Conservation (phyloP, 2,888 invertebrate genomes). For the Mythimna pallens region DNA sequence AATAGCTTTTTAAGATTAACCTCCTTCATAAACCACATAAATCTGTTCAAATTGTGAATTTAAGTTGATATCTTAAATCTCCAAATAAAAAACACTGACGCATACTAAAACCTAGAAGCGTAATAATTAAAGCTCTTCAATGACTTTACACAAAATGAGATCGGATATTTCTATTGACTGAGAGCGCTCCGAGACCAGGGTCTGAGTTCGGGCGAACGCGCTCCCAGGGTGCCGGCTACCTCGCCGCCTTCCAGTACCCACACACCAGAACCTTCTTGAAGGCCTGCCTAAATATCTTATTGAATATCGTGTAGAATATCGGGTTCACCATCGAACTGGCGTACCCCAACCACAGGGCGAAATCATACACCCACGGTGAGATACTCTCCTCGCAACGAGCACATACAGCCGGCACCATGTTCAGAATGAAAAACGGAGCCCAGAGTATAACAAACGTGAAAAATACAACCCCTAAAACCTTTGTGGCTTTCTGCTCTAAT, state of each 20-base stretch:
- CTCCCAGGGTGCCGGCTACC: slow-evolving; percentile 90
- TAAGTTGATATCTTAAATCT: slow-evolving; percentile 12
- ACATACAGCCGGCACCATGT: slow-evolving; percentile 96
- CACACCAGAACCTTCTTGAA: slow-evolving; percentile 96
- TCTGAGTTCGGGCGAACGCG: slow-evolving; percentile 87
- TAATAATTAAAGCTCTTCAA: slow-evolving; percentile 78
- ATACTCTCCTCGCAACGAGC: slow-evolving; percentile 94
- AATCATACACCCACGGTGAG: slow-evolving; percentile 95
- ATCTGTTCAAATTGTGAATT: slow-evolving; percentile 9
- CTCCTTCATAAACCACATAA: slow-evolving; percentile 7
- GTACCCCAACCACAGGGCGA: slow-evolving; percentile 98
- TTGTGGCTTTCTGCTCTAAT: slow-evolving; percentile 98
- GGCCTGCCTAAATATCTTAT: slow-evolving; percentile 97
- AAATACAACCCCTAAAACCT: slow-evolving; percentile 98
- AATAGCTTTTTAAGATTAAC: slow-evolving; percentile 2
- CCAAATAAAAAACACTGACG: slow-evolving; percentile 59
- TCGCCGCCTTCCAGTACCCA: slow-evolving; percentile 91
- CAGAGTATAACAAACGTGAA: slow-evolving; percentile 98
- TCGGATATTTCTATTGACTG: slow-evolving; percentile 85
- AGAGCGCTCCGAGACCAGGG: slow-evolving; percentile 86
- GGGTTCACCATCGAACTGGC: slow-evolving; percentile 98
- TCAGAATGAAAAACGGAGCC: slow-evolving; percentile 98
- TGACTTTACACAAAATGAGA: slow-evolving; percentile 85
- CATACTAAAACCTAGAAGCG: slow-evolving; percentile 70
- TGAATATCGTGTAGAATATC: slow-evolving; percentile 98